Percentiles rank a stretch among this genome's conserved stretches.
These are phyloP conservation scores for Calameuta filiformis DNA, from an alignment of 2,888 invertebrate species.

Conservation along the genomic window DNA sequence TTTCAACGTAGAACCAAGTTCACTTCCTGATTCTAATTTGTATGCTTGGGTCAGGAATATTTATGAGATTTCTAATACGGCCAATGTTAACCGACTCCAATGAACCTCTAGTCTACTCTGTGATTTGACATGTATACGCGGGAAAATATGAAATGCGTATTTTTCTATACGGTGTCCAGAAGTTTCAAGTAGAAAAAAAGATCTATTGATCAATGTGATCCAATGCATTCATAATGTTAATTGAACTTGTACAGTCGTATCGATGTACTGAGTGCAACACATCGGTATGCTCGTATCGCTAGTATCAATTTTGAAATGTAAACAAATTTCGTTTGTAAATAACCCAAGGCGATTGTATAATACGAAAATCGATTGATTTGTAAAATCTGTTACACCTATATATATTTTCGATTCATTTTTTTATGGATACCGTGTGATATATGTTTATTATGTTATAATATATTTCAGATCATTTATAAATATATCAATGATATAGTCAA, in stretches of 20 bases:
- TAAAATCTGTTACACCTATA: slow-evolving; percentile 21
- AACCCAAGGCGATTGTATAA: background rate
- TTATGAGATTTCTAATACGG: background rate
- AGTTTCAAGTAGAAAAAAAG: background rate
- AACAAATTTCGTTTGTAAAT: background rate
- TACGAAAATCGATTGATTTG: background rate
- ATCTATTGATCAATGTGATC: background rate
- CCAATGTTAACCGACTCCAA: background rate
- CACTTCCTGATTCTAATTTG: background rate
- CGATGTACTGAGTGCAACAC: background rate
- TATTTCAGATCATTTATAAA: slow-evolving; percentile 17
- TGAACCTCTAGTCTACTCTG: background rate
- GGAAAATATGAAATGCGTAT: background rate
- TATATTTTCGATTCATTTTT: slow-evolving; percentile 42
- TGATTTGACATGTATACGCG: background rate
- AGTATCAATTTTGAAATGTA: background rate
- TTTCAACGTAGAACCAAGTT: background rate
- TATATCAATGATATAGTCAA: slow-evolving; percentile 14
- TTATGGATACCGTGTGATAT: slow-evolving; percentile 15
- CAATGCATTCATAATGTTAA: background rate
- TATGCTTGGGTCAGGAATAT: background rate
- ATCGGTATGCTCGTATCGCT: background rate
- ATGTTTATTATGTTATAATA: slow-evolving; percentile 9
- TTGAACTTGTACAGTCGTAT: background rate
- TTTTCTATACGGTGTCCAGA: background rate